phyloP scores from a whole-genome alignment of 2,797 vertebrate genomes.

The Gymnothorax reevesii region DNA sequence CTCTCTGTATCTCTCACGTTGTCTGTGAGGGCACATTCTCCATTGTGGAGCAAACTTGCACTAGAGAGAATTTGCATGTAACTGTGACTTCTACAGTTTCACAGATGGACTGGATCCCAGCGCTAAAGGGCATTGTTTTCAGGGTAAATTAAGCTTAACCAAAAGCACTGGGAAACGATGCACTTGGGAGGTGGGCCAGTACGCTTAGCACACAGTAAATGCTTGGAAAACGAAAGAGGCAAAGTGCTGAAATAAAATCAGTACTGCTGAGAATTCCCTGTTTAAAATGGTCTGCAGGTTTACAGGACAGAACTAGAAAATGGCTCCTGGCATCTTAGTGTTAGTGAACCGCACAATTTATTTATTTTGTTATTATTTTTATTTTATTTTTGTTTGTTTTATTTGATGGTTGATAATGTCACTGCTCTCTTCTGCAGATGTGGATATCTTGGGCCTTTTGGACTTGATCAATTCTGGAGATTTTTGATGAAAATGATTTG shows the following conservation, averaged over 20 bases:
- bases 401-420: background rate
- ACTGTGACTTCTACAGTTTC: constrained; percentile 21
- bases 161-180: constrained; percentile 17
- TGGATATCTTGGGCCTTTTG: constrained; percentile 11
- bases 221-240: background rate
- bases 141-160: constrained; percentile 26
- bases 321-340: constrained; percentile 7
- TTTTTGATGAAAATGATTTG: constrained; percentile 20
- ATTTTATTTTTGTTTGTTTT: constrained; percentile 7
- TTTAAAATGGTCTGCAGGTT: background rate
- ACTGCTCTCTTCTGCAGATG: constrained; percentile 3
- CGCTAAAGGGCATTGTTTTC: background rate
- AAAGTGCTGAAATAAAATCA: constrained; percentile 8
- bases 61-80: background rate
- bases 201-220: background rate
- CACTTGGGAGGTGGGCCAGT: background rate
- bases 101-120: constrained; percentile 1
- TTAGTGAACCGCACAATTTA: background rate
- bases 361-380: background rate
- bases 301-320: constrained; percentile 1
- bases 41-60: constrained; percentile 6
- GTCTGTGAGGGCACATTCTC: background rate
- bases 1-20: background rate
- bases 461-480: constrained; percentile 1
- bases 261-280: background rate